Conservation (phyloP, 2,113 vertebrate species). For the Asarcornis scutulata region DNA sequence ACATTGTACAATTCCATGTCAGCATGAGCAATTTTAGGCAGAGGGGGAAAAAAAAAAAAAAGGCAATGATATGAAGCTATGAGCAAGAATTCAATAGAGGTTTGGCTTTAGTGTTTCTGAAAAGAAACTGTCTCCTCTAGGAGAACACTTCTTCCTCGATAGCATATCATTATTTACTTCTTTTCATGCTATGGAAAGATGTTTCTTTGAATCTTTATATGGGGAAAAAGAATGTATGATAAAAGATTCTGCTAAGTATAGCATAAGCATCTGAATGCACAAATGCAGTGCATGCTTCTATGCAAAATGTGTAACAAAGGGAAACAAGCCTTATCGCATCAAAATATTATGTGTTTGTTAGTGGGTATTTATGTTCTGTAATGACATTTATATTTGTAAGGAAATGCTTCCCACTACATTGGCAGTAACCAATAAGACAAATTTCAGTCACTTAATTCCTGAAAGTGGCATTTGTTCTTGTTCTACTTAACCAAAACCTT, state of each 20-base stretch:
- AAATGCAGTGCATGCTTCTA: neutral
- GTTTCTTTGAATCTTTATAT: constrained; percentile 30
- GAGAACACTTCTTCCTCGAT: constrained; percentile 33
- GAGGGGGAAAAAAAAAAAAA: neutral
- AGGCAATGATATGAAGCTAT: neutral
- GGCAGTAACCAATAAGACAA: neutral
- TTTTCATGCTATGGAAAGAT: constrained; percentile 23
- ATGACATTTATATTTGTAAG: neutral
- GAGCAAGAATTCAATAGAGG: constrained; percentile 8
- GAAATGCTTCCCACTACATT: constrained; percentile 17
- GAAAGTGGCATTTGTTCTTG: neutral
- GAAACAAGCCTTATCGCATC: constrained; percentile 16
- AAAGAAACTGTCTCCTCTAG: constrained; percentile 41
- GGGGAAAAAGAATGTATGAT: constrained; percentile 11
- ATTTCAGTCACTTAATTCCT: constrained; percentile 10
- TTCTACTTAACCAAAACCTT: neutral
- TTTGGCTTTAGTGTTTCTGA: constrained; percentile 39
- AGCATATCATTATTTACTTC: constrained; percentile 44
- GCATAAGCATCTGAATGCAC: constrained; percentile 23
- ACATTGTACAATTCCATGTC: neutral
- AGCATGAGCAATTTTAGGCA: neutral
- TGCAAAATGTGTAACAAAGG: constrained; percentile 40
- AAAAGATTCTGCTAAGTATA: constrained; percentile 47
- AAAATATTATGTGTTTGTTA: constrained; percentile 32
- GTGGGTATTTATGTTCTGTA: neutral